Base-by-base conservation (phyloP, 2,113 vertebrate genomes). In the Thymallus thymallus region DNA sequence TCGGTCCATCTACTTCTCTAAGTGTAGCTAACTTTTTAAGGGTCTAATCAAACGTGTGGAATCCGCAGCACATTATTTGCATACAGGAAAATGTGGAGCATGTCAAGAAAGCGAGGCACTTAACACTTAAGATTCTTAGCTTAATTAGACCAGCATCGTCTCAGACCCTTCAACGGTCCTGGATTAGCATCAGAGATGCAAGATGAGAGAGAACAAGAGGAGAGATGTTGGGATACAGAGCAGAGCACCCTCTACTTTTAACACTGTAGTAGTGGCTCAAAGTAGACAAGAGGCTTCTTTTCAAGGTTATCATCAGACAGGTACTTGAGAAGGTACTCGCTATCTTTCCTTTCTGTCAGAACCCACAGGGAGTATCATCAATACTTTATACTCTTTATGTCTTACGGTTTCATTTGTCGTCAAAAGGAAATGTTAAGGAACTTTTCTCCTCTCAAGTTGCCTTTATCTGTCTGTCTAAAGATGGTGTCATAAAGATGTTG, bases 231-330 rank as follows among this genome's bases (percentile, higher is more conserved):
- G 35, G 35, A 41, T 10, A 10, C 35, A 41, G 35, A 41, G 56
- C 56, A 60, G 56, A 60, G 56, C 56, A 22, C 35, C 35, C 35
- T 41, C 35, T 41, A 41, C 56, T 51, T 51, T 16, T 16, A n/a
- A 10, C 56, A 60, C 2, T 5, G 23, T 60, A 9, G n/a, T 5
- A 22, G 56, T 60, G 56, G 18, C 56, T 60, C 56, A 60, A 60
- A 60, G 56, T n/a, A 22, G 51, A 60, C 56, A 60, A 24, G 65
- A 41, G 56, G 68, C 9, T 41, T 41, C 35, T 41, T 68, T 66
- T 76, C 20, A 72, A 70, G 26, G 63, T 80, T 71, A 68, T 29
- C 68, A 61, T 76, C 51, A 80, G 60, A 76, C 74, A 24, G 60
- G 60, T 72, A 35, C 9, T 45, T 18, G 66, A 69, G 68, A 69